phyloP scores from a whole-genome alignment of 2,113 vertebrate genomes.

The Scortum barcoo region DNA sequence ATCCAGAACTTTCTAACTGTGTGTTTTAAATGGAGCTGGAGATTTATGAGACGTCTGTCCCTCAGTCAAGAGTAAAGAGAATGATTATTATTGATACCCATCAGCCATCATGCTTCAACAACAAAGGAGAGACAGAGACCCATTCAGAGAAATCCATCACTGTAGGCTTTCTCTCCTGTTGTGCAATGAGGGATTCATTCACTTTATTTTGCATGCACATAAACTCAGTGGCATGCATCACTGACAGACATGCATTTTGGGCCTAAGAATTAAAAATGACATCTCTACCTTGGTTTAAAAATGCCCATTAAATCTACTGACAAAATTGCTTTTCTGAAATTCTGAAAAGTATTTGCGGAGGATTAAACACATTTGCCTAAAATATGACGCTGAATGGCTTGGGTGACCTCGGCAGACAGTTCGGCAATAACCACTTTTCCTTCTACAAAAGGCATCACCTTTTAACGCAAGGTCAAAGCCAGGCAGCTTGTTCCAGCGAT shows the following conservation, averaged over 20 bases:
- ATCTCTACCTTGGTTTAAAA: conserved; percentile 2
- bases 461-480: conserved; percentile 33
- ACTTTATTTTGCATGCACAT: conserved; percentile 53
- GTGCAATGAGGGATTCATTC: conserved; percentile 31
- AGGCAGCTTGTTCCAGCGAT: background rate
- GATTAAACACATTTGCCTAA: conserved; percentile 34
- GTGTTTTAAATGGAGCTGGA: conserved; percentile 36
- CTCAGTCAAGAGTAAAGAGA: conserved; percentile 51
- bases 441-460: background rate
- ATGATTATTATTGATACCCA: conserved; percentile 61
- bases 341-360: conserved; percentile 10
- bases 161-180: conserved; percentile 32
- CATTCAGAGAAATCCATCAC: conserved; percentile 58
- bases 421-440: conserved; percentile 24
- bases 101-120: conserved; percentile 49
- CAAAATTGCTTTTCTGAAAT: conserved; percentile 31
- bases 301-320: conserved; percentile 25
- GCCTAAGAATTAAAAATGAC: background rate
- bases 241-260: conserved; percentile 6
- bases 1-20: conserved; percentile 39
- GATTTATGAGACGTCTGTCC: conserved; percentile 46
- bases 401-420: conserved; percentile 31
- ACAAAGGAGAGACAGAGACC: conserved; percentile 44
- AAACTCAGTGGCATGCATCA: conserved; percentile 29
- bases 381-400: conserved; percentile 18